Evolutionary conservation across 2,888 invertebrate genomes (phyloP).

Genomic region (Stenchaetothrips biformis): DNA sequence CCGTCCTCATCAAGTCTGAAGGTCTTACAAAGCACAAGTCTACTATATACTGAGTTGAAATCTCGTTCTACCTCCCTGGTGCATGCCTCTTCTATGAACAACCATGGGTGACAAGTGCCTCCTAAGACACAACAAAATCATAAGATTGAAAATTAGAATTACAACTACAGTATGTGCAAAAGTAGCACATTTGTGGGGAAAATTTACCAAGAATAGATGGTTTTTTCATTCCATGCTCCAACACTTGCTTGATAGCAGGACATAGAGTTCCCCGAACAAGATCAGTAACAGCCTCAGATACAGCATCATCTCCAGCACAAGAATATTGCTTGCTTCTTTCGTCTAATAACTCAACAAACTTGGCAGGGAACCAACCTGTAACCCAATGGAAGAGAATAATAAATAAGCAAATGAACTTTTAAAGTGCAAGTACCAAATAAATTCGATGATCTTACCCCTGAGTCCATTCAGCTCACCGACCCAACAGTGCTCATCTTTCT

Average conservation of each 20-base stretch:
- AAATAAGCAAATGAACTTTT: slow-evolving; percentile 31
- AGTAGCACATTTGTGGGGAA: neutral
- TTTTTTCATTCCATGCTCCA: slow-evolving; percentile 91
- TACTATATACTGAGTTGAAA: slow-evolving; percentile 95
- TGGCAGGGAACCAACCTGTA: slow-evolving; percentile 92
- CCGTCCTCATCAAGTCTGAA: slow-evolving; percentile 98
- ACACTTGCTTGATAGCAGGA: slow-evolving; percentile 86
- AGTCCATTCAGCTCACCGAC: slow-evolving; percentile 94
- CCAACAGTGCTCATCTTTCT: slow-evolving; percentile 98
- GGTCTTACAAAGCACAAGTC: slow-evolving; percentile 94
- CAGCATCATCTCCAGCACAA: slow-evolving; percentile 93
- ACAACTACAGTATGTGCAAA: neutral
- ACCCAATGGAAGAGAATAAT: slow-evolving; percentile 34
- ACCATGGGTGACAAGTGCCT: slow-evolving; percentile 96
- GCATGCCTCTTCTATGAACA: slow-evolving; percentile 97
- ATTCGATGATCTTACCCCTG: slow-evolving; percentile 52
- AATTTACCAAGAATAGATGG: slow-evolving; percentile 69
- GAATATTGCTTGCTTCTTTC: slow-evolving; percentile 90
- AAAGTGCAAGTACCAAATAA: slow-evolving; percentile 29
- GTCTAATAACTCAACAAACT: slow-evolving; percentile 92
- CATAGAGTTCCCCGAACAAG: slow-evolving; percentile 90
- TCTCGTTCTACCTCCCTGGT: slow-evolving; percentile 95
- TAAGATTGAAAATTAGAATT: slow-evolving; percentile 30
- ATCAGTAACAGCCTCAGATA: slow-evolving; percentile 94
- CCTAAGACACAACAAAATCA: slow-evolving; percentile 49